Percentiles rank a stretch among this genome's conserved stretches.
These are phyloP conservation scores for Drosophila auraria DNA, from an alignment of 1,140 invertebrate species.

Conservation along the genomic window DNA sequence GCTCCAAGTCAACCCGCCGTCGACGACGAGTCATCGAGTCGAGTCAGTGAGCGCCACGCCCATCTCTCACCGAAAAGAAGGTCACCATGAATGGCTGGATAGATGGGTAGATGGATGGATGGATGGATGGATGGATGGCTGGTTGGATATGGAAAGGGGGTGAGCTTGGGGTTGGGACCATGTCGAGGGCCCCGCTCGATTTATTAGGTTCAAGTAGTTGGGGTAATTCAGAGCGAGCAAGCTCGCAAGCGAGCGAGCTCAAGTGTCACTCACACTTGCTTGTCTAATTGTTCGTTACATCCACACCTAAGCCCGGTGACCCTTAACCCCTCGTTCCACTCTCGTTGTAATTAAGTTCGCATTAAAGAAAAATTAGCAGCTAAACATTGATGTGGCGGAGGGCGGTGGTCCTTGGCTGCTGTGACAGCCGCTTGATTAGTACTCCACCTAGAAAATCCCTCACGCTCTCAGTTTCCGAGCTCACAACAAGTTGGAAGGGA, in stretches of 20 bases:
- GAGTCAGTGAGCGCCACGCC: slow-evolving; percentile 49
- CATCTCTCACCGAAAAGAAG: slow-evolving; percentile 60
- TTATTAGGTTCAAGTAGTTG: slow-evolving; percentile 79
- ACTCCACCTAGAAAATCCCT: slow-evolving; percentile 12
- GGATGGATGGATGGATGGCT: not conserved
- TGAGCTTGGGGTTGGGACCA: slow-evolving; percentile 11
- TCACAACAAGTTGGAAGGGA: not conserved
- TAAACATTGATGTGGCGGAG: slow-evolving; percentile 42
- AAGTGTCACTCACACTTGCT: slow-evolving; percentile 63
- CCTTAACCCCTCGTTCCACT: slow-evolving; percentile 17
- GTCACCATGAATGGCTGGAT: slow-evolving; percentile 46
- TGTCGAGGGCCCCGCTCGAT: slow-evolving; percentile 75
- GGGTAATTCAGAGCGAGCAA: slow-evolving; percentile 38
- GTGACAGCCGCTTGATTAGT: slow-evolving; percentile 57
- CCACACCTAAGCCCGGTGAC: slow-evolving; percentile 37
- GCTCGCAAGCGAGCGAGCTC: slow-evolving; percentile 27
- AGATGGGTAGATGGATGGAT: not conserved
- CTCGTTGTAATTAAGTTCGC: slow-evolving; percentile 76
- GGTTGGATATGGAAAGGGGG: not conserved
- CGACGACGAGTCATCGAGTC: slow-evolving; percentile 29
- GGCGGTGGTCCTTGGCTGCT: slow-evolving; percentile 8
- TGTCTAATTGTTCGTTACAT: slow-evolving; percentile 68
- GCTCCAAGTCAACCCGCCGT: slow-evolving; percentile 61
- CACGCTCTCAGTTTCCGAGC: no score
- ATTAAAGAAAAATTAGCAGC: slow-evolving; percentile 79